Base-by-base conservation (phyloP, 2,888 invertebrate genomes). In the Cheilosia vulpina region DNA sequence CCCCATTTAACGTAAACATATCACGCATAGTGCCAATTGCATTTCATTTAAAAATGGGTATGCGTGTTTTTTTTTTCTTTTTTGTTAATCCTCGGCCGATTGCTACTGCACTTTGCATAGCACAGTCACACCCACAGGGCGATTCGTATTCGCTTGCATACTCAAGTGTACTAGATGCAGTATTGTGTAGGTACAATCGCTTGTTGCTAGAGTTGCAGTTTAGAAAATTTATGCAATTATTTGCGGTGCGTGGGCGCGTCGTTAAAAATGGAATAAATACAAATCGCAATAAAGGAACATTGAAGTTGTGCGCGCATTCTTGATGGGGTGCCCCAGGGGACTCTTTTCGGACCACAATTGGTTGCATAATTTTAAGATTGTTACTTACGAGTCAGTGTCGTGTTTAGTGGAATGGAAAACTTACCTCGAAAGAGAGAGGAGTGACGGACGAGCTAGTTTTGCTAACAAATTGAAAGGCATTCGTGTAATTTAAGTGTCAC, bases 21-120 rank as follows among this genome's bases (percentile, higher is more conserved):
- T 80, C 80, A 84, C 84, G 84, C 84, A 84, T 76, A 50, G 53
- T 76, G 66, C 76, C 84, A 84, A 80, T 80, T 75, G 79, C 65
- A 79, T 75, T 84, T 69, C 47, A 68, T 72, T 38, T 38, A 38
- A 38, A 38, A 38, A 38, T 38, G 38, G 11, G 4, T 38, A 13
- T 38, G 11, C 38, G 11, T 34, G 21, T 1, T 1, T 11, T 72
- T 50, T 52, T 15, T 27, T 66, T 52, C 7, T 27, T 66, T 55
- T 15, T 53, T 17, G 57, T 57, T 45, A 43, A 55, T 69, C 17
- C 47, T 50, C 7, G 17, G 45, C 11, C 65, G 47, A 75, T 60
- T 50, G 84, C 75, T 75, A 79, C 79, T 58, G 47, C 66, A 58
- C 41, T 69, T 57, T 43, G 50, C 31, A 41, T 31, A 55, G 24